Base-by-base conservation (phyloP, 1,140 invertebrate species). In the Scylla paramamosain region DNA sequence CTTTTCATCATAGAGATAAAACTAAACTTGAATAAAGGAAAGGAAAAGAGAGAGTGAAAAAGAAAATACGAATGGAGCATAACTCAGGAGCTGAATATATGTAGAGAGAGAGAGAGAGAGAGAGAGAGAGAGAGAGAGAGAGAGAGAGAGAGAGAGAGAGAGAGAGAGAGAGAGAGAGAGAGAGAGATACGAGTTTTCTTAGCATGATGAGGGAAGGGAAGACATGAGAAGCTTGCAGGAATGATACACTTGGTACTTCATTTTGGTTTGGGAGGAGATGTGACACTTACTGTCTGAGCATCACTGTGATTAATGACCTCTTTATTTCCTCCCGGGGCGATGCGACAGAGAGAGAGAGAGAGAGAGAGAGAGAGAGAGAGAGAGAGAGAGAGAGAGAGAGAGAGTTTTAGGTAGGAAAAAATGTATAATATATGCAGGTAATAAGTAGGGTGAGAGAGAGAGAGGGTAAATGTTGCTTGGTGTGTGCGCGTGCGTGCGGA, bases 321-420 rank as follows among this genome's bases (percentile, higher is more conserved):
- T 77, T 77, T 77, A 77, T 77, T 77, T 77, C 67, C 67, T 59
- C 67, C 67, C 67, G 6, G 4, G 20, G 20, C 20, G 20, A 20
- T 20, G 16, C 12, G 12, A n/a, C 16, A n/a, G 25, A 2, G 20
- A n/a, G 20, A 7, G 67, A 25, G 67, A 77, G 67, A n/a, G 67
- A 77, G n/a, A n/a, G 20, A 77, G 67, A 25, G 20, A 77, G 67
- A 77, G 20, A 77, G 25, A 77, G 20, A 77, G 67, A 77, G 67
- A 77, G 67, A 77, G 67, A 77, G 67, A 77, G 67, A 77, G 67
- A 77, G 67, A 77, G 67, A 77, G 67, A 77, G 67, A 77, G 67
- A 77, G 67, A 59, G 52, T 0, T 59, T 59, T 59, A 4, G 0
- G 16, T 0, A 0, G 10, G 16, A 8, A 59, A 59, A 59, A 59